phyloP scores from a whole-genome alignment of 1,140 invertebrate genomes.

The Leptinotarsa defecta region DNA sequence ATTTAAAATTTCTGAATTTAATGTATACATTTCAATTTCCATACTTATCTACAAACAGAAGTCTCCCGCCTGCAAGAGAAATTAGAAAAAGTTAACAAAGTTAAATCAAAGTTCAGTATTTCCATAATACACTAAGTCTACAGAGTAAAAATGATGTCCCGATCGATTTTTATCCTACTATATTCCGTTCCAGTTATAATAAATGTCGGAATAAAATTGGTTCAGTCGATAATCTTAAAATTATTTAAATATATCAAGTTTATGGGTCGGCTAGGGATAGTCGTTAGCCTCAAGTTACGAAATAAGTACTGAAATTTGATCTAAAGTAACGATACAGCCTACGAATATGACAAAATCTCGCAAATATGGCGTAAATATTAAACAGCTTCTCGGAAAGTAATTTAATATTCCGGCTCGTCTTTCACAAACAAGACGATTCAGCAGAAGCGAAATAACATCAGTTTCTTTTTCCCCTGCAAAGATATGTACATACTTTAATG shows the following conservation, averaged over 20 bases:
- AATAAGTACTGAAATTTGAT: conserved; percentile 26
- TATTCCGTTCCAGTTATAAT: not conserved
- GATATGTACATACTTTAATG: not conserved
- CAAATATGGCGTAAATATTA: not conserved
- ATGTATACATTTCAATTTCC: conserved; percentile 18
- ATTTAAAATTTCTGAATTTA: conserved; percentile 33
- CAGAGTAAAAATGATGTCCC: conserved; percentile 8
- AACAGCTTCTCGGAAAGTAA: not conserved
- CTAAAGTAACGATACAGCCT: conserved; percentile 16
- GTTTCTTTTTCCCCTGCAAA: not conserved
- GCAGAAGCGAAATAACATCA: conserved; percentile 3
- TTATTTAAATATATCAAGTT: conserved; percentile 17
- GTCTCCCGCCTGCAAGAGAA: conserved; percentile 45
- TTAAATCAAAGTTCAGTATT: conserved; percentile 26
- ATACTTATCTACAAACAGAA: conserved; percentile 26
- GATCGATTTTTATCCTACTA: conserved; percentile 8
- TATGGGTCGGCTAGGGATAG: not conserved
- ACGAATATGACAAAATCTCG: conserved; percentile 24
- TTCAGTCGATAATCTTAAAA: conserved; percentile 21
- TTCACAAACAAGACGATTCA: conserved; percentile 2
- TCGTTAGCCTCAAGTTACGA: conserved; percentile 16
- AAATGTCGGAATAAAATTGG: not conserved
- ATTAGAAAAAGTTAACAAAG: conserved; percentile 30
- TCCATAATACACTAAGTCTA: conserved; percentile 4
- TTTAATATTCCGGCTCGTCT: not conserved